Evolutionary conservation across 2,888 invertebrate genomes (phyloP).

Genomic region (Venusia cambrica): DNA sequence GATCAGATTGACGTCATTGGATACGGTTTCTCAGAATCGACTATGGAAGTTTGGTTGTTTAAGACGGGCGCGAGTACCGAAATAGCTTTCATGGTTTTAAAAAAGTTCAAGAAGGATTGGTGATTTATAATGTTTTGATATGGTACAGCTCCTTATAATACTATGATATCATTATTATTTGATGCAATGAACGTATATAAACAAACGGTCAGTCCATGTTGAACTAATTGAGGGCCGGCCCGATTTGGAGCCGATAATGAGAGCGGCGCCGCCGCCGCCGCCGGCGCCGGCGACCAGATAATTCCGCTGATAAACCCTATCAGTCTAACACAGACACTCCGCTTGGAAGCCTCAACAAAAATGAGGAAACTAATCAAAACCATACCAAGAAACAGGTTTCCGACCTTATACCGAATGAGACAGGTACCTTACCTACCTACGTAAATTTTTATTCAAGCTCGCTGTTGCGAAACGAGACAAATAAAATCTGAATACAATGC

Average conservation of each 20-base stretch:
- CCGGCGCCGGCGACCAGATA: conserved; percentile 42
- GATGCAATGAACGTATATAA: conserved; percentile 29
- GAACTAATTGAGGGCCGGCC: conserved; percentile 47
- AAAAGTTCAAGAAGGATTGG: conserved; percentile 12
- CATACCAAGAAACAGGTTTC: conserved; percentile 32
- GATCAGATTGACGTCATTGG: conserved; percentile 61
- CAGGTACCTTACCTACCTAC: conserved; percentile 24
- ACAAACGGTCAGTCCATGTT: conserved; percentile 37
- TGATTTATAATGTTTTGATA: conserved; percentile 1
- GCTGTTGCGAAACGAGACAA: conserved; percentile 59
- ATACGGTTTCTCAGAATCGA: conserved; percentile 53
- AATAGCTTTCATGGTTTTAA: conserved; percentile 39
- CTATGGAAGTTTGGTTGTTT: conserved; percentile 46
- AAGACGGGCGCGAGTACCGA: conserved; percentile 40
- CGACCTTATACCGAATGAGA: conserved; percentile 45
- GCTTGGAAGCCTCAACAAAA: conserved; percentile 18
- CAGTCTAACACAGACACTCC: conserved; percentile 24
- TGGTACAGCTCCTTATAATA: conserved; percentile 1
- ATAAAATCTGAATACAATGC: conserved; percentile 61
- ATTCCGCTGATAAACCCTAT: conserved; percentile 49
- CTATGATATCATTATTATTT: conserved; percentile 8
- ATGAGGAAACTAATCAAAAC: conserved; percentile 18
- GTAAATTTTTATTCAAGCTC: conserved; percentile 46
- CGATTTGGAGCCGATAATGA: conserved; percentile 53
- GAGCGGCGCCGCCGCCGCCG: conserved; percentile 43